phyloP scores from a whole-genome alignment of 2,797 vertebrate species.

The Leuciscus waleckii region DNA sequence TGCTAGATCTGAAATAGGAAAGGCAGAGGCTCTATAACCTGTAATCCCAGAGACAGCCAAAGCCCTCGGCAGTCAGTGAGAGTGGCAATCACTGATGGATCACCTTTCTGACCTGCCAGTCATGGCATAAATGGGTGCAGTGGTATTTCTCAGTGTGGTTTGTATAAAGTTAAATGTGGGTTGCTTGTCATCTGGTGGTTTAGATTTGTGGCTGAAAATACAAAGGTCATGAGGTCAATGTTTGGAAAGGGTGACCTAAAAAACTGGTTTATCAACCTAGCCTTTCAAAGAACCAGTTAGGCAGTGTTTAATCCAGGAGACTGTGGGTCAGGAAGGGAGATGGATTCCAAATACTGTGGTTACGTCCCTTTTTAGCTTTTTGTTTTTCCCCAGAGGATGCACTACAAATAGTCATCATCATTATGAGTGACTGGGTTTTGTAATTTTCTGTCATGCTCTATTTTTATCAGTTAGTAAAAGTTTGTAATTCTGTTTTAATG shows the following conservation, averaged over 20 bases:
- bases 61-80: constrained; percentile 49
- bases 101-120: constrained; percentile 44
- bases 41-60: constrained; percentile 41
- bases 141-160: constrained; percentile 24
- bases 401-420: background rate
- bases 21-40: constrained; percentile 60
- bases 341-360: background rate
- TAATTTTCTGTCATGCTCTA: constrained; percentile 7
- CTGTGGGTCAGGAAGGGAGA: constrained; percentile 8
- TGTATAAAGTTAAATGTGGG: constrained; percentile 43
- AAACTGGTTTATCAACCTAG: constrained; percentile 7
- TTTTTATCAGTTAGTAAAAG: constrained; percentile 1
- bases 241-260: constrained; percentile 19
- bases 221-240: constrained; percentile 34
- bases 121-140: constrained; percentile 33
- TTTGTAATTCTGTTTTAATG: constrained; percentile 7
- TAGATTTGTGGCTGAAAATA: constrained; percentile 31
- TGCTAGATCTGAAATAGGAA: constrained; percentile 62
- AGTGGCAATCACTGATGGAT: constrained; percentile 48
- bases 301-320: constrained; percentile 12
- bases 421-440: constrained; percentile 8
- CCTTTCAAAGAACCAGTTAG: constrained; percentile 22
- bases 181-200: constrained; percentile 26
- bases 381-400: background rate
- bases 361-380: constrained; percentile 2